Base-by-base conservation (phyloP, 2,797 vertebrate species). In the Pangasius macronema region DNA sequence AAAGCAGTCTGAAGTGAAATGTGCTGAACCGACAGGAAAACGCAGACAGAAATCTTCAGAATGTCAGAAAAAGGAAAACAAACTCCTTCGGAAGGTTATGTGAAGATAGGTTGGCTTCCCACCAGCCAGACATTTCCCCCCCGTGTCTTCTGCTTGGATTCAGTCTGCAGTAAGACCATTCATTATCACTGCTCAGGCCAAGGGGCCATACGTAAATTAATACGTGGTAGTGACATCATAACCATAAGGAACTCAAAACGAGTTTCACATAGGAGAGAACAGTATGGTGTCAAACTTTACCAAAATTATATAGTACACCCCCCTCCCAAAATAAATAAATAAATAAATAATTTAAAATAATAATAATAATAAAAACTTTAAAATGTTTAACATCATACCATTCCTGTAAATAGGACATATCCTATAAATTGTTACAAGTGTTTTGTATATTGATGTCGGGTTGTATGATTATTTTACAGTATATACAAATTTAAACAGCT, bases 1-100 rank as follows among this genome's bases (percentile, higher is more conserved):
- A 10, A 27, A 49, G n/a, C 75, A 61, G 79, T 27, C 53, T 14
- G 57, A 30, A 63, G 13, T 16, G 27, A 46, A 82, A 63, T 30
- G 59, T 65, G 36, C 39, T 65, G 30, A 82, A 46, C 27, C 30
- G 49, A 63, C 36, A 63, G 24, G 18, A 27, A 65, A 30, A 49
- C 80, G 30, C 61, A n/a, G 39, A 61, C 79, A 82, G 80, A 82
- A 82, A 65, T 63, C 59, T 65, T 63, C 24, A 82, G 79, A 63
- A 82, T 82, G 57, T 82, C 11, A 7, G 20, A 39, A n/a, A 61
- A 81, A 82, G 36, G 46, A 61, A 65, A 65, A 46, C 36, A 82
- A 82, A 30, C 57, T 65, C 49, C 14, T 65, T 46, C 10, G 22
- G 39, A 61, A 61, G 36, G 57, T 63, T 63, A 63, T 46, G 33